phyloP scores from a whole-genome alignment of 2,113 vertebrate genomes.

The Ploceus nigricollis region DNA sequence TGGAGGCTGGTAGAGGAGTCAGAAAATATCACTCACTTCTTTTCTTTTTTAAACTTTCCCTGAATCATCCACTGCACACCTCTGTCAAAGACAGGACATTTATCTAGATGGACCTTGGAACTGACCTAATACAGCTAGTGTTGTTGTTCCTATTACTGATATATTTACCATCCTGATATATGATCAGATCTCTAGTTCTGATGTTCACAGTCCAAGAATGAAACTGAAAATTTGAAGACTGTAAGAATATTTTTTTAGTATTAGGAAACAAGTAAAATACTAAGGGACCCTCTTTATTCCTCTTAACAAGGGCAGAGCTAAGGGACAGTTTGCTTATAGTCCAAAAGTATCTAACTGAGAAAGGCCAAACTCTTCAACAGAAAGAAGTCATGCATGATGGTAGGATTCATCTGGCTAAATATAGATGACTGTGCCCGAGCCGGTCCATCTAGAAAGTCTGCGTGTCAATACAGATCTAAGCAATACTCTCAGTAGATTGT shows the following conservation, averaged over 20 bases:
- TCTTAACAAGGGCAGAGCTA: neutral
- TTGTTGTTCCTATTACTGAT: neutral
- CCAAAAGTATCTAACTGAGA: neutral
- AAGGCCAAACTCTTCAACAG: neutral
- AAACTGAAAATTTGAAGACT: neutral
- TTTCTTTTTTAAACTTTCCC: neutral
- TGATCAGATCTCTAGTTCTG: neutral
- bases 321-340: neutral
- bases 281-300: neutral
- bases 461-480: slow-evolving; percentile 15
- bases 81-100: neutral
- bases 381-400: neutral
- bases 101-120: neutral
- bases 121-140: neutral
- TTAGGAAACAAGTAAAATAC: neutral
- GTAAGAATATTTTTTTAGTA: neutral
- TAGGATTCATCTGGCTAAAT: neutral
- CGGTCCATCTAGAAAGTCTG: neutral
- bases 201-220: neutral
- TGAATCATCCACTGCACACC: neutral
- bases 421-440: neutral
- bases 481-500: neutral
- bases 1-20: neutral
- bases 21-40: neutral
- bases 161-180: neutral